Base-by-base conservation (phyloP, 2,113 vertebrate genomes). In the Cryptotis parvus region DNA sequence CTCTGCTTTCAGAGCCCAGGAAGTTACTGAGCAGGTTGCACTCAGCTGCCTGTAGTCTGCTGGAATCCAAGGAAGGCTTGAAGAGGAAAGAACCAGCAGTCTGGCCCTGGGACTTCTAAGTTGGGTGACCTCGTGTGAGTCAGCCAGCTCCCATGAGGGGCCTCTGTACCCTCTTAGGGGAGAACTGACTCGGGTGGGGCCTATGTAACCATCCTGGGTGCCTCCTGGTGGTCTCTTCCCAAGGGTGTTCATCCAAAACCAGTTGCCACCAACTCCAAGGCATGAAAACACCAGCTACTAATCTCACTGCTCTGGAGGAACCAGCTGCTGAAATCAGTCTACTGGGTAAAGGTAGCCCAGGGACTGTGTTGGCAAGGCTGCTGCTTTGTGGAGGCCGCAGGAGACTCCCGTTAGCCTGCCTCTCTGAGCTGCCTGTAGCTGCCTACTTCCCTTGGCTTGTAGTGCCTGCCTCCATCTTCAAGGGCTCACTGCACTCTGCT, bases 11-110 rank as follows among this genome's bases (percentile, higher is more conserved):
- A 7, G 39, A 35, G 91, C 35, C 55, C 11, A n/a, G n/a, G n/a
- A n/a, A n/a, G n/a, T n/a, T n/a, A n/a, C n/a, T n/a, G n/a, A n/a
- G 55, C 55, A 27, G 43, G 31, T 43, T 66, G 58, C 35, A 41
- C 27, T 76, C 84, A 37, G 61, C 92, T n/a, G n/a, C 58, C n/a
- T 4, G 2, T 27, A 39, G 65, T 26, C 79, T 43, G 3, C 37
- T 35, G 86, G 89, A 75, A 74, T 43, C 18, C 31, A 3, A 26
- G 73, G 87, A 76, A 41, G 66, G n/a, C n/a, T n/a, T n/a, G n/a
- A n/a, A n/a, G n/a, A n/a, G n/a, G n/a, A n/a, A n/a, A n/a, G n/a
- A n/a, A n/a, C 20, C 10, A 84, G 45, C 35, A 16, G 16, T 22
- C n/a, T 41, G 72, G 26, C 27, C 29, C 52, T 37, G 49, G 43